Conservation (phyloP, 2,888 invertebrate species). For the Plagodis dolabraria region DNA sequence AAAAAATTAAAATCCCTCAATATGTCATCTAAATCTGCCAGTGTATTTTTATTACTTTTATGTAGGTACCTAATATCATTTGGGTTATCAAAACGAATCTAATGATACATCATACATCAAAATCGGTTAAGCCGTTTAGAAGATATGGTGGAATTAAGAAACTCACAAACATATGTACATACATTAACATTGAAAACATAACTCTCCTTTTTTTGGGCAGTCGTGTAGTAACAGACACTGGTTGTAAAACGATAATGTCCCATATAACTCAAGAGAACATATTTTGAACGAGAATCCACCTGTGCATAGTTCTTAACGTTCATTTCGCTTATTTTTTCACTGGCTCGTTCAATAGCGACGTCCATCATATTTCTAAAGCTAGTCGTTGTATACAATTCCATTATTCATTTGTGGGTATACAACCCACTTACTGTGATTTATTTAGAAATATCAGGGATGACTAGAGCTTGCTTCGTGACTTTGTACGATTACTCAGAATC, state of each 20-base stretch:
- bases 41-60: too few relatives aligned
- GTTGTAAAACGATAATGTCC: slow-evolving; percentile 1
- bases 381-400: slow-evolving; percentile 28
- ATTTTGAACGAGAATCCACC: slow-evolving; percentile 8
- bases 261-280: neutral
- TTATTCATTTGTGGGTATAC: slow-evolving; percentile 19
- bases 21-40: too few relatives aligned
- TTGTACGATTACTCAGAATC: neutral
- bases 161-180: too few relatives aligned
- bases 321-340: slow-evolving; percentile 22
- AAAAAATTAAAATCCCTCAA: too few relatives aligned
- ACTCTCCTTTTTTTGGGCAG: too few relatives aligned
- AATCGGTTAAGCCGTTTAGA: too few relatives aligned
- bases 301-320: slow-evolving; percentile 19
- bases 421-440: slow-evolving; percentile 33
- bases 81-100: too few relatives aligned
- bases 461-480: neutral
- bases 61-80: too few relatives aligned
- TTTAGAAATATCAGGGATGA: slow-evolving; percentile 11
- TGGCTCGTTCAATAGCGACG: slow-evolving; percentile 25
- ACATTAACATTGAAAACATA: too few relatives aligned
- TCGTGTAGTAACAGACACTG: too few relatives aligned
- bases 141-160: too few relatives aligned
- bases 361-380: slow-evolving; percentile 26
- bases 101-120: too few relatives aligned